Evolutionary conservation across 2,888 invertebrate genomes (phyloP).

Genomic region (Chelonus formosanus): DNA sequence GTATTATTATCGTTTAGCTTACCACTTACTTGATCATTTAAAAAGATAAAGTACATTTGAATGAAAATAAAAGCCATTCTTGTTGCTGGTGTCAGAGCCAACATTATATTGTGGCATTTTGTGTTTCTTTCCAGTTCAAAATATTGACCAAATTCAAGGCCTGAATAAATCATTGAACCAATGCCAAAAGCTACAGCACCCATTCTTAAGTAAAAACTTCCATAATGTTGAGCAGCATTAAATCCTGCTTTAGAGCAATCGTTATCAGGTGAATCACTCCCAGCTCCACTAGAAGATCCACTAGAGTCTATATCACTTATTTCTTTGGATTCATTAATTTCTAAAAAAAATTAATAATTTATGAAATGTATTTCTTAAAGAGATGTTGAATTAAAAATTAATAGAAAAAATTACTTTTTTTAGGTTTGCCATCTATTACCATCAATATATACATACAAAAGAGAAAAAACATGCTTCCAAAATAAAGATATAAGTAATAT

Average conservation of each 20-base stretch:
- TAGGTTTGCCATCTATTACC: constrained; percentile 71
- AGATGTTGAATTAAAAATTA: neutral
- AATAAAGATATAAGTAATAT: constrained; percentile 87
- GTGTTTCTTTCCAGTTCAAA: constrained; percentile 91
- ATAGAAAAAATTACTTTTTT: constrained; percentile 55
- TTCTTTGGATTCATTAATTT: constrained; percentile 57
- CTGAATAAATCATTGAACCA: constrained; percentile 96
- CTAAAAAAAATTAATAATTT: constrained; percentile 33
- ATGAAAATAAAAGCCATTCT: constrained; percentile 96
- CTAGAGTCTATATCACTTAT: constrained; percentile 62
- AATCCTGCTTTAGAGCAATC: constrained; percentile 61
- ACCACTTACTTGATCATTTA: constrained; percentile 87
- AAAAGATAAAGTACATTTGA: constrained; percentile 98
- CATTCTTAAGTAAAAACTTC: constrained; percentile 92
- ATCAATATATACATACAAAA: constrained; percentile 85
- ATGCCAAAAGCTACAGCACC: constrained; percentile 96
- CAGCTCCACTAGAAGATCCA: constrained; percentile 60
- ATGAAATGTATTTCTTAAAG: neutral
- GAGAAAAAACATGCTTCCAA: constrained; percentile 86
- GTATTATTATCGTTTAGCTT: neutral
- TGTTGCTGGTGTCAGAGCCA: constrained; percentile 89
- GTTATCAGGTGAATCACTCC: constrained; percentile 56
- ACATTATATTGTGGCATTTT: constrained; percentile 89
- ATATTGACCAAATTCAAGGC: constrained; percentile 93
- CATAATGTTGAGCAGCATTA: constrained; percentile 78